phyloP scores from a whole-genome alignment of 2,113 vertebrate species.

The Neotoma lepida region DNA sequence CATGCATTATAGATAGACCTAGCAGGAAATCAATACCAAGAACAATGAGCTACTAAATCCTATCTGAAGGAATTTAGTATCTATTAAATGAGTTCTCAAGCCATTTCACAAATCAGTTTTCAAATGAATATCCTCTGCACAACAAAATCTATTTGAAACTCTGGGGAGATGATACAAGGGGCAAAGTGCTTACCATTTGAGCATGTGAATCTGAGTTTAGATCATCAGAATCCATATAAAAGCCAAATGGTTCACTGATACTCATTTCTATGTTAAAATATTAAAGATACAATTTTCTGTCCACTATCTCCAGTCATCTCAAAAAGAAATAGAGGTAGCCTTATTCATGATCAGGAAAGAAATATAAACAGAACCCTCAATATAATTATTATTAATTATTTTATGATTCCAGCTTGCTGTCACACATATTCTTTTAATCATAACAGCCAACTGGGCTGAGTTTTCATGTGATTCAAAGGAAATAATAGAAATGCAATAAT shows the following conservation, averaged over 20 bases:
- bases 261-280: neutral
- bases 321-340: neutral
- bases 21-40: neutral
- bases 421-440: neutral
- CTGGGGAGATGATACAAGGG: neutral
- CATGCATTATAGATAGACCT: neutral
- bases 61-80: neutral
- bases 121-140: neutral
- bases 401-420: neutral
- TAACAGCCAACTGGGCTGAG: neutral
- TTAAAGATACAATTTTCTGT: neutral
- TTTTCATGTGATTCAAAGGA: neutral
- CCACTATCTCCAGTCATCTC: neutral
- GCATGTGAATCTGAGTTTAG: neutral
- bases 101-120: slow-evolving; percentile 1
- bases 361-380: neutral
- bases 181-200: neutral
- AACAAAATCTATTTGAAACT: neutral
- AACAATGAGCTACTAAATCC: neutral
- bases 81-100: neutral
- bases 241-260: neutral
- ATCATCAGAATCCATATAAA: neutral
- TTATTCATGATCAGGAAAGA: neutral
- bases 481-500: neutral
- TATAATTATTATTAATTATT: neutral